Evolutionary conservation across 2,888 invertebrate genomes (phyloP), one percentile per base, ranked within the genome.

Genomic region (Euspilapteryx auroguttella): DNA sequence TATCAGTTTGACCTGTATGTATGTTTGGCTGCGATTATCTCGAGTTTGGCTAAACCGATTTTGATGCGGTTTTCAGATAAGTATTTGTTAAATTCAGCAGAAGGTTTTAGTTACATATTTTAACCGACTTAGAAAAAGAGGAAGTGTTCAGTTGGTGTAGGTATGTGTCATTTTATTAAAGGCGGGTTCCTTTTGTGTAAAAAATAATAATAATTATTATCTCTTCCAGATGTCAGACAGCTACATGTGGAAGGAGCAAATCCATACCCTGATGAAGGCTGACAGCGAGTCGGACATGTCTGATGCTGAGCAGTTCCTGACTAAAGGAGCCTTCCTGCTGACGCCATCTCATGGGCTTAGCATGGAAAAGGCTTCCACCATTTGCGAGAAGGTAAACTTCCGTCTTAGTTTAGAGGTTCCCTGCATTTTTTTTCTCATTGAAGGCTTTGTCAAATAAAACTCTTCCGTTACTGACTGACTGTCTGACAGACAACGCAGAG

Each of bases 371-470:
- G 90, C 90, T 2, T 87, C 89, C 23, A 78, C 86, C 43, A 89
- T 91, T 49, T 89, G 89, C 69, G 91, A 91, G 78, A 90, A 90
- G 61, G n/a, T n/a, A n/a, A n/a, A n/a, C n/a, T n/a, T n/a, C n/a
- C n/a, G n/a, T n/a, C n/a, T n/a, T n/a, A n/a, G n/a, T n/a, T n/a
- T n/a, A n/a, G n/a, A n/a, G n/a, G n/a, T n/a, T n/a, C n/a, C n/a
- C n/a, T n/a, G n/a, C n/a, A n/a, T n/a, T n/a, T n/a, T n/a, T n/a
- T n/a, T n/a, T n/a, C n/a, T n/a, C n/a, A n/a, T n/a, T n/a, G n/a
- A n/a, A n/a, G n/a, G n/a, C n/a, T n/a, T n/a, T n/a, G n/a, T n/a
- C n/a, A n/a, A n/a, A n/a, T n/a, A n/a, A n/a, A n/a, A n/a, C n/a
- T n/a, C n/a, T n/a, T n/a, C n/a, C n/a, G n/a, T n/a, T n/a, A n/a